A percentile compares a stretch with the other conserved stretches of the same genome.
phyloP scores from a whole-genome alignment of 2,797 vertebrate species.

The Denticeps clupeoides region DNA sequence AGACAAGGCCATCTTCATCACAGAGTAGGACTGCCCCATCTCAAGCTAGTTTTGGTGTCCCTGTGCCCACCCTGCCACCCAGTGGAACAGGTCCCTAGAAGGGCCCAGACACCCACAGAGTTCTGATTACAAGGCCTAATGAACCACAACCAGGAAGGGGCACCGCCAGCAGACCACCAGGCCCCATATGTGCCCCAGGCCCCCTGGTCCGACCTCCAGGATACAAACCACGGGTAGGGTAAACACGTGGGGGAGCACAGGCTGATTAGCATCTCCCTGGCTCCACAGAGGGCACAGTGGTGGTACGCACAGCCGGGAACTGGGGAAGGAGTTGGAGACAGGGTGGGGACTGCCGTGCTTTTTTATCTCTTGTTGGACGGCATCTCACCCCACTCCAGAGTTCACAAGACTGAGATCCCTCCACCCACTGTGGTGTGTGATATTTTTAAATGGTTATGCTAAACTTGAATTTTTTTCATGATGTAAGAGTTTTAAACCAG shows the following conservation, averaged over 20 bases:
- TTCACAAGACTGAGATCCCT: neutral
- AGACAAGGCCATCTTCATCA: slow-evolving; percentile 1
- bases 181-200: slow-evolving; percentile 19
- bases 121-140: slow-evolving; percentile 33
- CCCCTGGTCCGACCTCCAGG: slow-evolving; percentile 15
- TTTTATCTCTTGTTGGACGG: slow-evolving; percentile 17
- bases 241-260: slow-evolving; percentile 17
- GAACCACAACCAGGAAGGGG: slow-evolving; percentile 33
- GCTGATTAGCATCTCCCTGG: slow-evolving; percentile 24
- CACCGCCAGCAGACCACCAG: slow-evolving; percentile 24
- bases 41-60: neutral
- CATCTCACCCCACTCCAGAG: too few relatives aligned
- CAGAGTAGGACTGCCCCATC: neutral
- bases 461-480: too few relatives aligned
- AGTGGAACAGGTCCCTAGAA: neutral
- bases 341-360: slow-evolving; percentile 5
- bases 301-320: neutral
- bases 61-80: slow-evolving; percentile 2
- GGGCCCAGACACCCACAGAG: slow-evolving; percentile 21
- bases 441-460: too few relatives aligned
- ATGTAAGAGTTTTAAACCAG: too few relatives aligned
- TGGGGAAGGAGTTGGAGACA: slow-evolving; percentile 3
- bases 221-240: slow-evolving; percentile 20
- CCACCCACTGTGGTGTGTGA: too few relatives aligned
- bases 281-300: slow-evolving; percentile 11